These are phyloP conservation scores for Papilio xuthus DNA, from an alignment of 1,140 invertebrate genomes.

Conservation along the genomic window DNA sequence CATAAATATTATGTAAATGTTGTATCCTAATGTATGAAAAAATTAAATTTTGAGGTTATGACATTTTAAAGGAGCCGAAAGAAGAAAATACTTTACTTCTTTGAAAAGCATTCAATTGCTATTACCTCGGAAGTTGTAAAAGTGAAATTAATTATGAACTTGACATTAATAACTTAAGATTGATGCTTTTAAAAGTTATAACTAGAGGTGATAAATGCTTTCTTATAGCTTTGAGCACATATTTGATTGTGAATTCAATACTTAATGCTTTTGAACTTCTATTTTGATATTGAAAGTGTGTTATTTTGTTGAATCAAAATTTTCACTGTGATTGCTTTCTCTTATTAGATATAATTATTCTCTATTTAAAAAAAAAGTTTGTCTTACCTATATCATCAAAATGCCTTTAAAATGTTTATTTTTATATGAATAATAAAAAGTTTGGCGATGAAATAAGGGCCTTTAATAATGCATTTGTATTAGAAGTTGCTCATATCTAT, in stretches of 20 bases:
- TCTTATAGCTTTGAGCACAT: neutral
- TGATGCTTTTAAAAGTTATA: neutral
- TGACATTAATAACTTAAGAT: neutral
- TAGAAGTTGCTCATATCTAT: slow-evolving; percentile 46
- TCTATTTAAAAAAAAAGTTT: neutral
- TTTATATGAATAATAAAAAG: slow-evolving; percentile 26
- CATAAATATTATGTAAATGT: too few species aligned
- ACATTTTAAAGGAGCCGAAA: neutral
- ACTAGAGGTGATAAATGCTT: slow-evolving; percentile 1
- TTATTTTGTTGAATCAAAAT: neutral
- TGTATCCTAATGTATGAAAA: too few species aligned
- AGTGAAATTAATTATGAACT: neutral
- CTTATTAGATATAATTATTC: neutral
- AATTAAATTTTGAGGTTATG: too few species aligned
- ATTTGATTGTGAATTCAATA: slow-evolving; percentile 8
- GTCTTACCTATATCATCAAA: neutral
- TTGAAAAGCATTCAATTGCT: neutral
- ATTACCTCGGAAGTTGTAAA: neutral
- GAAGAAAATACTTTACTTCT: neutral
- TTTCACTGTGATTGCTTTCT: neutral
- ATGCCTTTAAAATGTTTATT: slow-evolving; percentile 15
- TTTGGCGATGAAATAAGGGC: neutral
- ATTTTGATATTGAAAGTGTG: slow-evolving; percentile 18
- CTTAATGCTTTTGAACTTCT: slow-evolving; percentile 17
- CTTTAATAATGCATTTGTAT: slow-evolving; percentile 22